A percentile compares a stretch with the other conserved stretches of the same genome.
phyloP scores from a whole-genome alignment of 2,113 vertebrate species.

The Serinus canaria region DNA sequence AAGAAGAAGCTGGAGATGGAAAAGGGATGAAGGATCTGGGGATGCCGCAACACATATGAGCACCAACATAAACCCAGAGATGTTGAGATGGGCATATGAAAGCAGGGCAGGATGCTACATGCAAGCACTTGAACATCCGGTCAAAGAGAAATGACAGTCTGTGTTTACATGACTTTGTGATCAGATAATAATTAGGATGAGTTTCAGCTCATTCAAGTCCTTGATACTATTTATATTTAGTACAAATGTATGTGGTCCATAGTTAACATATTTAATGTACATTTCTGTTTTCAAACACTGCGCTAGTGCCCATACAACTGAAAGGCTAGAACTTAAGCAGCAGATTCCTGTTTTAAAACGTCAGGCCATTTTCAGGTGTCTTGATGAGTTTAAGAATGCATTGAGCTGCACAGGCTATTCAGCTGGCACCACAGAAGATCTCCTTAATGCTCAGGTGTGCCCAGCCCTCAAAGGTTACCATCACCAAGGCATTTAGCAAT shows the following conservation, averaged over 20 bases:
- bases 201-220: neutral
- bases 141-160: neutral
- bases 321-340: neutral
- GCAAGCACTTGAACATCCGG: fast-evolving
- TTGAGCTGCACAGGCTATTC: neutral
- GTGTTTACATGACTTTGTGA: neutral
- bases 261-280: neutral
- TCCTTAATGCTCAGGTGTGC: neutral
- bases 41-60: neutral
- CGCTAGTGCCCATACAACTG: neutral
- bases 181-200: neutral
- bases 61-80: neutral
- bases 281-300: neutral
- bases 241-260: neutral
- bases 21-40: neutral
- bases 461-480: neutral
- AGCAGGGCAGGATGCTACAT: neutral
- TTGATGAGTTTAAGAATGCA: neutral
- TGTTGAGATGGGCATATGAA: neutral
- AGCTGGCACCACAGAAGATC: neutral
- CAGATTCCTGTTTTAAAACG: neutral
- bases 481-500: fast-evolving
- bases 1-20: neutral
- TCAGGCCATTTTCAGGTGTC: neutral
- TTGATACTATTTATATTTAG: neutral